Evolutionary conservation across 2,888 invertebrate genomes (phyloP).

Genomic region (Carabus problematicus): DNA sequence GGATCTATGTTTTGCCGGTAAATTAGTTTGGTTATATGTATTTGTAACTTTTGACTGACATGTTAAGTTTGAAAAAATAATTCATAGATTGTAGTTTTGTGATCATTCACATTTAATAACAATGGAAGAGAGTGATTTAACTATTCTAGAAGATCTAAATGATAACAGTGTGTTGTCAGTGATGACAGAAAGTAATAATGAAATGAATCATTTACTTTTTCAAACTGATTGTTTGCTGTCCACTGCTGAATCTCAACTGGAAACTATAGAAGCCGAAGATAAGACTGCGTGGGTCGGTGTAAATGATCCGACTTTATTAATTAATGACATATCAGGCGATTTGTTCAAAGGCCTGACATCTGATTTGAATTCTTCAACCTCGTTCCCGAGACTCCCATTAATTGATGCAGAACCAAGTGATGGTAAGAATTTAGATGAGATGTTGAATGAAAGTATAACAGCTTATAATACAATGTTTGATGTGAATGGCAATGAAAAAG

Average conservation of each 20-base stretch:
- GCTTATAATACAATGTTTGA: no score
- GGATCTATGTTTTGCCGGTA: no score
- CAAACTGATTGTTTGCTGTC: conserved; percentile 21
- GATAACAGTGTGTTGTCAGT: conserved; percentile 6
- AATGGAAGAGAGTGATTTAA: conserved; percentile 20
- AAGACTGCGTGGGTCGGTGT: not conserved
- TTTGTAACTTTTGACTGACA: no score
- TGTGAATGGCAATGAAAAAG: not conserved
- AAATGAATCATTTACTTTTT: conserved; percentile 25
- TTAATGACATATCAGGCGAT: conserved; percentile 16
- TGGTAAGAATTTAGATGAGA: no score
- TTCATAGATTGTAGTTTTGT: not conserved
- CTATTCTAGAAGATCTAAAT: conserved; percentile 20
- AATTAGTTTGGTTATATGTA: no score
- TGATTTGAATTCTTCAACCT: conserved; percentile 16
- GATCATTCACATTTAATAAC: not conserved
- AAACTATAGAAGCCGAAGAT: conserved; percentile 9
- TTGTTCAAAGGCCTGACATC: conserved; percentile 16
- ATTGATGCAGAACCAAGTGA: no score
- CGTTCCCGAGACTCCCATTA: not conserved
- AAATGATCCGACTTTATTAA: not conserved
- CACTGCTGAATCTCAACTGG: conserved; percentile 25
- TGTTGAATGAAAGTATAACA: no score
- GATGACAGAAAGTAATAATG: conserved; percentile 19
- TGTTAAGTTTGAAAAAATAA: not conserved